These are phyloP conservation scores for Agrotis ipsilon DNA, from an alignment of 2,888 invertebrate species.

Conservation along the genomic window DNA sequence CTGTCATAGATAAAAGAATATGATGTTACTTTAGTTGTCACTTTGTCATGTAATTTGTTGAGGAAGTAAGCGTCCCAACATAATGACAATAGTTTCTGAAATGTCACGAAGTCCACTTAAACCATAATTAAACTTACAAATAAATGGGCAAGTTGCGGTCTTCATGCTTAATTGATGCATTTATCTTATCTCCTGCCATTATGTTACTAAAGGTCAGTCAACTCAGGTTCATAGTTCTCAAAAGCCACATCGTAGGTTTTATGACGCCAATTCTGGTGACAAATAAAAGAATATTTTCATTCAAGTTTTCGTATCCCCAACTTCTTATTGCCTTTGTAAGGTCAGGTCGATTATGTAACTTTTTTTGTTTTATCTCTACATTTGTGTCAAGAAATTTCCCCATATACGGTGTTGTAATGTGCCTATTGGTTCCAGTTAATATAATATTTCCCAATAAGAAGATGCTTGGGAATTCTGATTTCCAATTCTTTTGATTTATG, in stretches of 20 bases:
- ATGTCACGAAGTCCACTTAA: conserved; percentile 42
- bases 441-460: conserved; percentile 50
- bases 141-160: conserved; percentile 15
- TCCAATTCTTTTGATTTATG: conserved; percentile 41
- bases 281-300: conserved; percentile 28
- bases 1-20: conserved; percentile 2
- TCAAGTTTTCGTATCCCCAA: conserved; percentile 35
- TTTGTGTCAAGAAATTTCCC: conserved; percentile 54
- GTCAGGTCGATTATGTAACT: conserved; percentile 38
- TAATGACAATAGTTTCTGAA: conserved; percentile 39
- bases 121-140: conserved; percentile 27
- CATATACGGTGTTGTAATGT: conserved; percentile 43
- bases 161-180: conserved; percentile 32
- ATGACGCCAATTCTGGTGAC: not conserved
- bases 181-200: conserved; percentile 23
- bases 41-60: conserved; percentile 23
- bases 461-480: conserved; percentile 12
- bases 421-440: conserved; percentile 35
- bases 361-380: conserved; percentile 45
- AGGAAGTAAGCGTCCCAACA: conserved; percentile 26
- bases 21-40: not conserved
- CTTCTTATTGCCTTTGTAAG: conserved; percentile 46
- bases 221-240: conserved; percentile 14
- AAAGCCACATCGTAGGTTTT: conserved; percentile 5
- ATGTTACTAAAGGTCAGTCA: conserved; percentile 50